A percentile compares a stretch with the other conserved stretches of the same genome.
Conservation (phyloP, 1,140 invertebrate species). For the Euura saliciscinereae region DNA sequence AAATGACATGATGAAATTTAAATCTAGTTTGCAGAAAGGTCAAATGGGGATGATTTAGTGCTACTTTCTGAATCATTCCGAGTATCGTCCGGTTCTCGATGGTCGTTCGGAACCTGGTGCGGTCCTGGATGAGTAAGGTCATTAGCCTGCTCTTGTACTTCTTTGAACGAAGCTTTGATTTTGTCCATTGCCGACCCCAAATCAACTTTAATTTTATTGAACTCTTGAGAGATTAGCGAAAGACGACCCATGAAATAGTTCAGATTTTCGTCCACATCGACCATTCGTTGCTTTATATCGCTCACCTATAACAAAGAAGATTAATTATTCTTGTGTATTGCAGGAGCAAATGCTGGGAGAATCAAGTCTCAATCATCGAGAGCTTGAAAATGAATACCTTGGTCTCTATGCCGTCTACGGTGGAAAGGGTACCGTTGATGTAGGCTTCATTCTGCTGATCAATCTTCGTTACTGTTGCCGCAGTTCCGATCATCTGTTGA, state of each 20-base stretch:
- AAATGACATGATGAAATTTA: no score
- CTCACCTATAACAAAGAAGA: slow-evolving; percentile 61
- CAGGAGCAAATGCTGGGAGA: no score
- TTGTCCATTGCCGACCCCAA: slow-evolving; percentile 74
- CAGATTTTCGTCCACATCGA: slow-evolving; percentile 82
- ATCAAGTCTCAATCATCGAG: background rate
- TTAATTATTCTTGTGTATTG: no score
- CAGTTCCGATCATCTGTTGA: slow-evolving; percentile 78
- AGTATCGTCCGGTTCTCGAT: background rate
- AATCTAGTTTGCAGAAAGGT: no score
- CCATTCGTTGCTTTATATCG: slow-evolving; percentile 78
- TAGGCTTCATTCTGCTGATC: slow-evolving; percentile 81
- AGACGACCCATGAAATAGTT: slow-evolving; percentile 84
- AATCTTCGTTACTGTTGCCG: slow-evolving; percentile 74
- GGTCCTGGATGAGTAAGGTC: slow-evolving; percentile 41
- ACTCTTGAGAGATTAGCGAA: slow-evolving; percentile 83
- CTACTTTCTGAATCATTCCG: background rate
- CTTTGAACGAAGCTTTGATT: slow-evolving; percentile 71
- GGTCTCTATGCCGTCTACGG: slow-evolving; percentile 80
- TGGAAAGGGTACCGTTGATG: slow-evolving; percentile 81
- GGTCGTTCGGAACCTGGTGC: slow-evolving; percentile 35
- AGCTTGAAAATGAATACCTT: slow-evolving; percentile 62
- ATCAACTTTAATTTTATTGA: slow-evolving; percentile 81
- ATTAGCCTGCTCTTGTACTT: slow-evolving; percentile 67
- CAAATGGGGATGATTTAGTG: background rate